These are phyloP conservation scores for Gymnorhina tibicen DNA, from an alignment of 2,113 vertebrate genomes.

Conservation along the genomic window DNA sequence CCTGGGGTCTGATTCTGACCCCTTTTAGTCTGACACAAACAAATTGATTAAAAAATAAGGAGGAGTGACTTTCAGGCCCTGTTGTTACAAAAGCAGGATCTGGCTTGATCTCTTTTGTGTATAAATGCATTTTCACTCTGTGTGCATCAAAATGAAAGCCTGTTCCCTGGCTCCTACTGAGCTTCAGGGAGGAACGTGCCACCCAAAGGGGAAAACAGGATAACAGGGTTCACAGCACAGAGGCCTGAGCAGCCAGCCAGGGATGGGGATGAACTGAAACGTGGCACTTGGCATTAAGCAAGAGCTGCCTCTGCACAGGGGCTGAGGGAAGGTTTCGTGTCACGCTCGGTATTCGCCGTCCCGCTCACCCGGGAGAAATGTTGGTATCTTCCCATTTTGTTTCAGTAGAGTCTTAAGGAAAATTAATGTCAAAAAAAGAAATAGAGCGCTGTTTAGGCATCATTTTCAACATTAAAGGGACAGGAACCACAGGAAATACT, in stretches of 20 bases:
- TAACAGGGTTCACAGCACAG: constrained; percentile 5
- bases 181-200: background rate
- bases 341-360: background rate
- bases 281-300: background rate
- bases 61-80: background rate
- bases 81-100: background rate
- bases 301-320: background rate
- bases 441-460: background rate
- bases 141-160: background rate
- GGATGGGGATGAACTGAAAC: background rate
- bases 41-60: background rate
- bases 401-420: constrained; percentile 13
- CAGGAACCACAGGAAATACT: background rate
- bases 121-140: background rate
- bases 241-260: background rate
- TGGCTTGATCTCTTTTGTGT: background rate
- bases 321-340: background rate
- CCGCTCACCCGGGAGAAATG: background rate
- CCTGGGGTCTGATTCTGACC: background rate
- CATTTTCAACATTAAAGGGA: constrained; percentile 25
- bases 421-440: constrained; percentile 33
- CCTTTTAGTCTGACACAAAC: background rate
- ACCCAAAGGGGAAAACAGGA: constrained; percentile 25
- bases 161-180: background rate
- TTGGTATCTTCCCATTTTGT: constrained; percentile 34